phyloP scores from a whole-genome alignment of 2,113 vertebrate genomes.

The Marmota monax region DNA sequence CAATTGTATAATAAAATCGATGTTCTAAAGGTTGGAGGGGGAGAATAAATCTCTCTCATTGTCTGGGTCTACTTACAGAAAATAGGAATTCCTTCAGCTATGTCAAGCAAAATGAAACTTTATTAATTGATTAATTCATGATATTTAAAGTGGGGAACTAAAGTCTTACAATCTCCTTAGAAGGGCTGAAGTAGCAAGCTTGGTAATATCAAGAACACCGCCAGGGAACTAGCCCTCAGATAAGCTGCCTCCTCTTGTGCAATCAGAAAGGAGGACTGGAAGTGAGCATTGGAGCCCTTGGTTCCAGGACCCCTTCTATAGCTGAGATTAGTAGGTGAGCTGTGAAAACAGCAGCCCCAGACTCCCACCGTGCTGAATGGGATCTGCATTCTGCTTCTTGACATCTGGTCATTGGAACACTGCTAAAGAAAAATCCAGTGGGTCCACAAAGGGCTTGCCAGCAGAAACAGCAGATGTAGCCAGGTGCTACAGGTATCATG shows the following conservation, averaged over 20 bases:
- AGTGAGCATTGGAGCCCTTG: not conserved
- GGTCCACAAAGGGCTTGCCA: not conserved
- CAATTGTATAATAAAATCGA: too few relatives aligned
- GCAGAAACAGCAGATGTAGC: not conserved
- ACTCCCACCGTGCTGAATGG: not conserved
- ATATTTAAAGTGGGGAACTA: not conserved
- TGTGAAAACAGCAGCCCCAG: not conserved
- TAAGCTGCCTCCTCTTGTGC: not conserved
- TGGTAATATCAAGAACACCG: not conserved
- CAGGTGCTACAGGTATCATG: not conserved
- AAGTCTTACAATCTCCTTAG: not conserved
- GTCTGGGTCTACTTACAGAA: not conserved
- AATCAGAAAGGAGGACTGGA: not conserved
- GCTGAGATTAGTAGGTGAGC: not conserved
- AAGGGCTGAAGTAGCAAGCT: not conserved
- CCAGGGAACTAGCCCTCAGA: not conserved
- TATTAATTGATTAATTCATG: not conserved
- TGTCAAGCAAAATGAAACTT: not conserved
- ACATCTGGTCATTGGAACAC: not conserved
- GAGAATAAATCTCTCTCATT: not conserved
- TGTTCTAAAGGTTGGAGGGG: too few relatives aligned
- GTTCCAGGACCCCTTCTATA: not conserved
- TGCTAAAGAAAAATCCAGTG: not conserved
- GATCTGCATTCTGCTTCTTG: not conserved
- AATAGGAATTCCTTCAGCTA: not conserved